Conservation (phyloP, 2,888 invertebrate species). For the Elegia similella region DNA sequence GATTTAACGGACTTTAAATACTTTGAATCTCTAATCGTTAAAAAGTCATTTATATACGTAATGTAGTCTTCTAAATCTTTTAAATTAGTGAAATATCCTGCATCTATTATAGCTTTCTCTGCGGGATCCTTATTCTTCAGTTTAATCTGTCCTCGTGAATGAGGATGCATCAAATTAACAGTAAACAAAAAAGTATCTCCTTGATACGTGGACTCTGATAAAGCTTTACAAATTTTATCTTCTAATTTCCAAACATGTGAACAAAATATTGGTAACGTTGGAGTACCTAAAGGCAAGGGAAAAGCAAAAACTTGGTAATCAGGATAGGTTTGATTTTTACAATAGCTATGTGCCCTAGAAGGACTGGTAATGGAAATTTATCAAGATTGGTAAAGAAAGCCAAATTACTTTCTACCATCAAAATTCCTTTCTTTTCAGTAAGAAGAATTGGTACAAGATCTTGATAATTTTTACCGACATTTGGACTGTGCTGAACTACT, state of each 20-base stretch:
- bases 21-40: constrained; percentile 30
- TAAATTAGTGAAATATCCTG: constrained; percentile 39
- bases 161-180: constrained; percentile 38
- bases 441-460: constrained; percentile 47
- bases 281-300: constrained; percentile 33
- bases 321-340: constrained; percentile 42
- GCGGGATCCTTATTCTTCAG: constrained; percentile 41
- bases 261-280: constrained; percentile 38
- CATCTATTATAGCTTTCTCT: constrained; percentile 37
- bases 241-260: constrained; percentile 34
- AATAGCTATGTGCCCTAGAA: constrained; percentile 44
- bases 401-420: constrained; percentile 30
- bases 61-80: constrained; percentile 37
- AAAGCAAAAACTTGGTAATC: constrained; percentile 42
- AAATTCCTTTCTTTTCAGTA: constrained; percentile 31
- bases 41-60: constrained; percentile 31
- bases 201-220: constrained; percentile 30
- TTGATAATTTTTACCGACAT: constrained; percentile 49
- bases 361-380: constrained; percentile 39
- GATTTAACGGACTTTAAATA: constrained; percentile 31
- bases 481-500: constrained; percentile 37
- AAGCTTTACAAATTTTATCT: constrained; percentile 35
- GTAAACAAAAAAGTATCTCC: constrained; percentile 31
- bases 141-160: constrained; percentile 44
- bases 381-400: constrained; percentile 34